phyloP scores from a whole-genome alignment of 2,888 invertebrate genomes.

The Chesias legatella region DNA sequence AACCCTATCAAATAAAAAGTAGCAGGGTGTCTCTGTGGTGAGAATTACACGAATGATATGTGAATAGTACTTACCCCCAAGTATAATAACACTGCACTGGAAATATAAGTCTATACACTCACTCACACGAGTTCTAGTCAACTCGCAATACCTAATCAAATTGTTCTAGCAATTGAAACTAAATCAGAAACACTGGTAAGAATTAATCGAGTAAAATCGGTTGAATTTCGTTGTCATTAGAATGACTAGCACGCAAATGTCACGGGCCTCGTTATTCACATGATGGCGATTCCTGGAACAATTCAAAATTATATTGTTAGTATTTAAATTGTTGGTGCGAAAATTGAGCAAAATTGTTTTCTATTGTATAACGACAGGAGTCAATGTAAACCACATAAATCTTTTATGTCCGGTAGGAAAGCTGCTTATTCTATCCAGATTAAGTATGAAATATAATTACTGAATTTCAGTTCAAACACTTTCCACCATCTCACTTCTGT shows the following conservation, averaged over 20 bases:
- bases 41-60: no score
- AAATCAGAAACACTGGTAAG: neutral
- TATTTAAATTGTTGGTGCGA: neutral
- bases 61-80: constrained; percentile 10
- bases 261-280: constrained; percentile 41
- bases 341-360: no score
- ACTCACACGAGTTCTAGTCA: constrained; percentile 3
- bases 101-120: constrained; percentile 2
- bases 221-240: constrained; percentile 34
- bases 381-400: no score
- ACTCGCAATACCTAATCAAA: constrained; percentile 4
- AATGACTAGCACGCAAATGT: constrained; percentile 58
- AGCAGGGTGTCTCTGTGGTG: no score
- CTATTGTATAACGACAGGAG: no score
- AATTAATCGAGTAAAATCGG: constrained; percentile 46
- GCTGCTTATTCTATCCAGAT: no score
- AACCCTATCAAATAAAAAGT: no score
- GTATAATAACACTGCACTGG: constrained; percentile 1
- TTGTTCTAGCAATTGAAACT: neutral
- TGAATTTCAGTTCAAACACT: no score
- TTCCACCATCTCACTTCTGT: no score
- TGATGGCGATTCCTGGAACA: constrained; percentile 43
- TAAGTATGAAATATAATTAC: no score
- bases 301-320: constrained; percentile 26
- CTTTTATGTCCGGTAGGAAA: no score